Evolutionary conservation across 1,140 invertebrate genomes (phyloP), one percentile per base, ranked within the genome.

Genomic region (Aplysia californica): DNA sequence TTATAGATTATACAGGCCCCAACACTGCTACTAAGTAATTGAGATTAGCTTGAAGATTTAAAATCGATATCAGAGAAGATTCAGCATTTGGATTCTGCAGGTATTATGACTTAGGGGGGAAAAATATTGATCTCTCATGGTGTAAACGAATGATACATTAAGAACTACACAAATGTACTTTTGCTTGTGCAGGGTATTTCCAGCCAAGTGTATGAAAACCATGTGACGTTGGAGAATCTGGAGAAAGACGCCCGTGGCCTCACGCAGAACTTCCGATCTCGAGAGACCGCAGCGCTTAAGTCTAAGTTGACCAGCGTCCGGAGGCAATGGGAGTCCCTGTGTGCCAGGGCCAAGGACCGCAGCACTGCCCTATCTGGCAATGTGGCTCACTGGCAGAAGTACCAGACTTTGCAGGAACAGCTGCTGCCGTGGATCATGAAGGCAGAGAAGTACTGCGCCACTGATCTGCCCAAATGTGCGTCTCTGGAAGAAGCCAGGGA

Each of bases 341-440:
- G 86, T 80, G 79, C 80, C 3, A 76, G 82, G 18, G 85, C 88
- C 56, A 92, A 93, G 82, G 92, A 93, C 76, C 93, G 96, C 84
- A 93, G 93, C 35, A 93, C 93, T 82, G 91, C 93, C 1, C 93
- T 95, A 2, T 91, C 93, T 74, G 92, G 94, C 84, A 95, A 97
- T 87, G 90, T 96, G 33, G 91, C 93, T 31, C 94, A 94, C 61
- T 97, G 95, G 95, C 93, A 96, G 83, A 93, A 94, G 82, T 97
- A 96, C 88, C 94, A 97, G 90, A 91, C 92, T 55, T 92, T 93
- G 36, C 91, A 95, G 35, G 92, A 94, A 71, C 92, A 95, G 87
- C 92, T 98, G 35, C 94, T 95, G 87, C 96, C 96, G 1, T 97
- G 96, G 94, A 92, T 98, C 72, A 94, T 96, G 85, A 92, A 95